These are phyloP conservation scores for Rhabdophis nuchalis DNA, from an alignment of 2,797 vertebrate species.

Conservation along the genomic window DNA sequence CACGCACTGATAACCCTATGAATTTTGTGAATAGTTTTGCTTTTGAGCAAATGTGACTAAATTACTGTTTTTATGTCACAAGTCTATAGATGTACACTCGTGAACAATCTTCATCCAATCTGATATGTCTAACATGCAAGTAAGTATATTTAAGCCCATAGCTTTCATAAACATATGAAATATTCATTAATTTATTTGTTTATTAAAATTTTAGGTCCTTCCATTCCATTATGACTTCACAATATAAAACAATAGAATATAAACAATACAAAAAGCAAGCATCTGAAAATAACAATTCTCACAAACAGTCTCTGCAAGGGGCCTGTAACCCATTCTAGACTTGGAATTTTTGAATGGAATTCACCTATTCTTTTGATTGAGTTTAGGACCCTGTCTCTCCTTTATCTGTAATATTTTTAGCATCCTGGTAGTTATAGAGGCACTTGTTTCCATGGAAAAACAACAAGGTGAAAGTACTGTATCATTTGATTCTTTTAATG, in stretches of 20 bases:
- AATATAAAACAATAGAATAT: background rate
- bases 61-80: background rate
- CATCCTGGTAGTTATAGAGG: background rate
- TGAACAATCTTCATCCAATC: background rate
- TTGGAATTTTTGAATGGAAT: background rate
- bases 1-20: no score
- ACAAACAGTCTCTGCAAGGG: background rate
- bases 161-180: background rate
- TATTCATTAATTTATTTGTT: background rate
- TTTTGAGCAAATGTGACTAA: background rate
- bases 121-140: background rate
- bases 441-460: background rate
- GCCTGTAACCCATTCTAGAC: background rate
- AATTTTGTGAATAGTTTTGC: background rate
- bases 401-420: background rate
- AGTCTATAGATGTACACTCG: background rate
- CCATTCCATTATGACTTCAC: background rate
- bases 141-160: background rate
- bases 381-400: background rate
- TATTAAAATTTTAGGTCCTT: background rate
- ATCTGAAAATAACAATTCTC: background rate
- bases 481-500: background rate
- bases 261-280: background rate
- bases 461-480: background rate
- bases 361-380: background rate